Evolutionary conservation across 2,113 vertebrate species (phyloP).

Genomic region (Anguilla japonica): DNA sequence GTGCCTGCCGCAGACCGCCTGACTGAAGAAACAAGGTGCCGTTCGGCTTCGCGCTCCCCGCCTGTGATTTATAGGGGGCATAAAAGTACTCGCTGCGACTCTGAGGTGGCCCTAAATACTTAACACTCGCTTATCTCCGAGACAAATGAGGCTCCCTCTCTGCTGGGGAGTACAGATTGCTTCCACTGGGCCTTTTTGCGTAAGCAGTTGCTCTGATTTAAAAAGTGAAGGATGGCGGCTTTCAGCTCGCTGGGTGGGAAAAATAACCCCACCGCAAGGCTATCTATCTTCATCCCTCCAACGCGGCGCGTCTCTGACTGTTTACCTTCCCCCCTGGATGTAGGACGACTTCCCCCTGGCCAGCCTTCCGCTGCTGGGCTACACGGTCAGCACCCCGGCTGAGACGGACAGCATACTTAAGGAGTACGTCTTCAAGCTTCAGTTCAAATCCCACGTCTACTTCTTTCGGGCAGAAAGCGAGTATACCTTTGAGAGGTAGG

Average conservation of each 20-base stretch:
- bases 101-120: background rate
- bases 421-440: slow-evolving; percentile 94
- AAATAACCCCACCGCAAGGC: background rate
- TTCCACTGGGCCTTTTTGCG: background rate
- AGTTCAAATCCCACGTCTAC: slow-evolving; percentile 96
- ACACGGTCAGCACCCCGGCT: slow-evolving; percentile 75
- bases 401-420: slow-evolving; percentile 82
- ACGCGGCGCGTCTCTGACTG: background rate
- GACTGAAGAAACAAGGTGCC: background rate
- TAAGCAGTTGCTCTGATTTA: background rate
- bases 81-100: background rate
- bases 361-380: slow-evolving; percentile 90
- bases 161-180: background rate
- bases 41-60: background rate
- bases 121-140: slow-evolving; percentile 1
- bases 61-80: background rate
- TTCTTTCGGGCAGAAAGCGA: slow-evolving; percentile 96
- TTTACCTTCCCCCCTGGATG: slow-evolving; percentile 1
- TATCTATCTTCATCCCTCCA: background rate
- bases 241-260: background rate
- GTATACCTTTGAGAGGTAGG: slow-evolving; percentile 89
- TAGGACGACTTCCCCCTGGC: slow-evolving; percentile 93
- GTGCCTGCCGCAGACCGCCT: background rate
- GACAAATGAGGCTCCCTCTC: background rate
- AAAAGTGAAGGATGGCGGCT: background rate